These are phyloP conservation scores for Sialia sialis DNA, from an alignment of 2,113 vertebrate species.

Conservation along the genomic window DNA sequence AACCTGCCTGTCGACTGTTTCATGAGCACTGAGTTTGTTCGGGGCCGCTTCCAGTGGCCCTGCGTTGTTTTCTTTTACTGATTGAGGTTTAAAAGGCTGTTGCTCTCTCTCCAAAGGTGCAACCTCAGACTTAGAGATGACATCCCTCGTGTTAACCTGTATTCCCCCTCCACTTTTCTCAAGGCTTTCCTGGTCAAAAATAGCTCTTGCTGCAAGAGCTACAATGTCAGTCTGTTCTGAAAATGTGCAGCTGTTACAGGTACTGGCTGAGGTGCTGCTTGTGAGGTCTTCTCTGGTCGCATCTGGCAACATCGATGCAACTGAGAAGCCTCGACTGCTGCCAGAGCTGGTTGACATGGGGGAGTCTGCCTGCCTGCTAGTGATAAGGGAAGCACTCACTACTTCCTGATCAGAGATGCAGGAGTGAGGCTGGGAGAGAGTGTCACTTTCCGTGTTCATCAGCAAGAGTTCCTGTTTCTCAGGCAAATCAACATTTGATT, in stretches of 20 bases:
- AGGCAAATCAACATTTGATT: constrained; percentile 54
- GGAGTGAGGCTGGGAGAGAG: constrained; percentile 73
- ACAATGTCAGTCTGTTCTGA: constrained; percentile 93
- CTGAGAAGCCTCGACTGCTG: constrained; percentile 88
- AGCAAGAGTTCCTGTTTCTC: constrained; percentile 72
- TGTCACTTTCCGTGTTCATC: constrained; percentile 67
- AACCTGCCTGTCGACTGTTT: constrained; percentile 65
- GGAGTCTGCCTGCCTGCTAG: constrained; percentile 85
- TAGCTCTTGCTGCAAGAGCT: constrained; percentile 86
- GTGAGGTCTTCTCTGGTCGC: constrained; percentile 71
- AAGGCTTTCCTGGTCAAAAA: constrained; percentile 90
- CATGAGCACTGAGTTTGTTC: constrained; percentile 71
- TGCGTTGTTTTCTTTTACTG: constrained; percentile 61
- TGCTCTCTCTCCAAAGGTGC: constrained; percentile 65
- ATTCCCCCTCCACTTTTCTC: constrained; percentile 70
- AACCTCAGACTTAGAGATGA: constrained; percentile 69
- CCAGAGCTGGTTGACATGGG: constrained; percentile 84
- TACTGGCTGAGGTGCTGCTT: constrained; percentile 72
- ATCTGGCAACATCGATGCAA: constrained; percentile 93
- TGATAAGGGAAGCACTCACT: constrained; percentile 68
- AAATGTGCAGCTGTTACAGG: constrained; percentile 85
- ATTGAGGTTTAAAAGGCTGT: constrained; percentile 67
- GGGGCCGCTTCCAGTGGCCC: constrained; percentile 67
- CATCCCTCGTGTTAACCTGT: constrained; percentile 54
- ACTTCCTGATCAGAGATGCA: constrained; percentile 84